Conservation (phyloP, 1,140 invertebrate species). For the Oreohelix idahoensis region DNA sequence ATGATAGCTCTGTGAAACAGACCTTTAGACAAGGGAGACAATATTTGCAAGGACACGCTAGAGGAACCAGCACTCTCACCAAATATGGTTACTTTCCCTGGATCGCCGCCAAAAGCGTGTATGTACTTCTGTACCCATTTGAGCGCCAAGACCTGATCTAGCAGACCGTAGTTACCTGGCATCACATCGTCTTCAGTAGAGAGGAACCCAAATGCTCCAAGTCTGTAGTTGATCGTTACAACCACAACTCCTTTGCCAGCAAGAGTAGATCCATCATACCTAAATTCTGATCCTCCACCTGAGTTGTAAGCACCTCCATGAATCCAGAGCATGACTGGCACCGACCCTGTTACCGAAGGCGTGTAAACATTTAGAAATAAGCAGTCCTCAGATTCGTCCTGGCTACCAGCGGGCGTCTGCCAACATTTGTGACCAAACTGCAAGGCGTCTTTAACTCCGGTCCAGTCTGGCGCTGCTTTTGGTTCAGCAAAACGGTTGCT, state of each 20-base stretch:
- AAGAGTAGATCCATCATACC: constrained; percentile 89
- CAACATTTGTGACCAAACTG: background rate
- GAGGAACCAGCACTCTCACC: constrained; percentile 90
- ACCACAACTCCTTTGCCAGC: constrained; percentile 86
- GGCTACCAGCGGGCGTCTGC: background rate
- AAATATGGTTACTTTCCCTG: constrained; percentile 88
- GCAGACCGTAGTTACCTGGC: constrained; percentile 95
- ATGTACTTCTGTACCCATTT: constrained; percentile 93
- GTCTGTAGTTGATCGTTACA: constrained; percentile 93
- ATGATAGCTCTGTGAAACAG: constrained; percentile 44
- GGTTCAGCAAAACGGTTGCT: background rate
- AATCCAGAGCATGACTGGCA: constrained; percentile 94
- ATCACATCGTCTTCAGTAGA: constrained; percentile 92
- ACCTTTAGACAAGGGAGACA: constrained; percentile 52
- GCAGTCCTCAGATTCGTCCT: constrained; percentile 89
- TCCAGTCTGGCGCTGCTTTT: background rate
- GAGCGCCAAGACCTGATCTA: constrained; percentile 92
- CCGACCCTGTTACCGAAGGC: constrained; percentile 77
- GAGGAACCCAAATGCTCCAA: constrained; percentile 86
- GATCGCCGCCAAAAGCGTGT: constrained; percentile 89
- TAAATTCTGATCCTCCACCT: constrained; percentile 83
- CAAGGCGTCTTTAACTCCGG: background rate
- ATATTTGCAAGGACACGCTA: constrained; percentile 56
- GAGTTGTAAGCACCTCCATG: constrained; percentile 94
- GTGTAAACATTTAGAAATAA: constrained; percentile 89